A percentile compares a stretch with the other conserved stretches of the same genome.
Conservation (phyloP, 37 sponge, comb jelly and placozoan species). For the Axinella damicornis region DNA sequence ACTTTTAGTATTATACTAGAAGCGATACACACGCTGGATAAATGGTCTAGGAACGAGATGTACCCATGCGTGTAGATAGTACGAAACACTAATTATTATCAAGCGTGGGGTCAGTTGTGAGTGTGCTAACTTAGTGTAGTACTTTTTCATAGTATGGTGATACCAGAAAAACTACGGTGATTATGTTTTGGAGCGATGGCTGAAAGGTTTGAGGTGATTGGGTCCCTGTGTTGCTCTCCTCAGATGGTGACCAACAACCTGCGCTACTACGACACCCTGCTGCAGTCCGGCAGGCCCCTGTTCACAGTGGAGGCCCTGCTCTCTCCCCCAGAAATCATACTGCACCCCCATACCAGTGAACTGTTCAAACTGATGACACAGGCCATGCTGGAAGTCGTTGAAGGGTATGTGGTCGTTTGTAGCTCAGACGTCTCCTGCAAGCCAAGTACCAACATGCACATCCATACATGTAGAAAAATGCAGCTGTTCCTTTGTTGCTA, state of each 20-base stretch:
- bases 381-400: conserved; percentile 69
- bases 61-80: too few relatives aligned
- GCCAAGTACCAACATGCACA: neutral
- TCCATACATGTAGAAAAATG: neutral
- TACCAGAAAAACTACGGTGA: too few relatives aligned
- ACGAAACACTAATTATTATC: too few relatives aligned
- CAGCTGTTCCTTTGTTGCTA: neutral
- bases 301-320: conserved; percentile 95
- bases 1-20: too few relatives aligned
- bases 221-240: too few relatives aligned
- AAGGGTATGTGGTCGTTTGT: conserved; percentile 58
- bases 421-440: neutral
- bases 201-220: too few relatives aligned
- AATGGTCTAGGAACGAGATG: too few relatives aligned
- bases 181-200: too few relatives aligned
- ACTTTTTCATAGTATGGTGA: too few relatives aligned
- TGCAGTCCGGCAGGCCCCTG: conserved; percentile 73
- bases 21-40: too few relatives aligned
- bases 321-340: conserved; percentile 91
- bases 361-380: conserved; percentile 81
- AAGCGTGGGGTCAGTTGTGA: too few relatives aligned
- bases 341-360: conserved; percentile 92
- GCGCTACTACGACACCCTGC: conserved; percentile 54
- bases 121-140: too few relatives aligned
- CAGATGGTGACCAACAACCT: conserved; percentile 93